phyloP scores from a whole-genome alignment of 1,140 invertebrate genomes.

The Dinothrombium tinctorium region DNA sequence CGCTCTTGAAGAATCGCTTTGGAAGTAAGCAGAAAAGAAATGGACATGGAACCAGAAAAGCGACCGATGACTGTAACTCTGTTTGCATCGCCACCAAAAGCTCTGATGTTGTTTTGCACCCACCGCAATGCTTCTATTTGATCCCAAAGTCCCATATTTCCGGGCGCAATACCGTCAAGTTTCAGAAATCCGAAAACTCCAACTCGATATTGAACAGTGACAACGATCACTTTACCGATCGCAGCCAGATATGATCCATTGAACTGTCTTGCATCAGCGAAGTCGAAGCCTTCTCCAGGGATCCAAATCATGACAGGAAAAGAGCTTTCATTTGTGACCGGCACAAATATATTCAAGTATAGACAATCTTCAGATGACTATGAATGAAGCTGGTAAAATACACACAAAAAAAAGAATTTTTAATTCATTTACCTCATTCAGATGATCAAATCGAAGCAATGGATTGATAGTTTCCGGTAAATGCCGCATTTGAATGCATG shows the following conservation, averaged over 20 bases:
- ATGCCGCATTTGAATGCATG: too few relatives aligned
- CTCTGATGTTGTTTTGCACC: constrained; percentile 75
- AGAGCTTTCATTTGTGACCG: too few relatives aligned
- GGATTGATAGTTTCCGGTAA: too few relatives aligned
- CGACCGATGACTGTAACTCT: constrained; percentile 69
- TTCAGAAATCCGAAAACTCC: constrained; percentile 55
- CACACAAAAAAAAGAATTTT: too few relatives aligned
- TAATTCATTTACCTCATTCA: too few relatives aligned
- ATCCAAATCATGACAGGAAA: constrained; percentile 18
- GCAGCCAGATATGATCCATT: constrained; percentile 14
- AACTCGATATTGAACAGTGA: constrained; percentile 22
- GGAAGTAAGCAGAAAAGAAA: constrained; percentile 15
- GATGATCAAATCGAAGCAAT: too few relatives aligned
- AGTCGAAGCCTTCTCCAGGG: constrained; percentile 19
- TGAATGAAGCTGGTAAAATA: too few relatives aligned
- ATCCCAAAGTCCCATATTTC: constrained; percentile 84
- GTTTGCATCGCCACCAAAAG: constrained; percentile 68
- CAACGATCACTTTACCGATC: constrained; percentile 18
- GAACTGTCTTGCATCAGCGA: constrained; percentile 16
- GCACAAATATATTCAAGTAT: too few relatives aligned
- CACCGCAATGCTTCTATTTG: constrained; percentile 75
- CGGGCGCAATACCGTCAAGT: not conserved
- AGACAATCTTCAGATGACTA: too few relatives aligned
- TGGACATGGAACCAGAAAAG: constrained; percentile 16
- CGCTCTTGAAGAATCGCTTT: constrained; percentile 4